Percentiles rank a stretch among this genome's conserved stretches.
phyloP scores from a whole-genome alignment of 2,888 invertebrate species.

The Melipona bicolor region DNA sequence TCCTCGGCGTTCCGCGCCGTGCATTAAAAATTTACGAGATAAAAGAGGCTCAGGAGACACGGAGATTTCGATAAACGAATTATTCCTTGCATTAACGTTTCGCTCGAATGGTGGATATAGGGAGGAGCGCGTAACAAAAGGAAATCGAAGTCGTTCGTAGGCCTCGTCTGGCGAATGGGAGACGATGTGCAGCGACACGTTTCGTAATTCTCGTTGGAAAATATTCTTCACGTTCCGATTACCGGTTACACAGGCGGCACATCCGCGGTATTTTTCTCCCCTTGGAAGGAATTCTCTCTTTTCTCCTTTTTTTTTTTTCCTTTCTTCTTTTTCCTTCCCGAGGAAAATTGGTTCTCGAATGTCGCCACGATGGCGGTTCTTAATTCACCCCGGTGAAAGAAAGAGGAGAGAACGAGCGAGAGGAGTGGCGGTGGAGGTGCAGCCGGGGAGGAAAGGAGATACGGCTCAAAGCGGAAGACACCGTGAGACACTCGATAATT shows the following conservation, averaged over 20 bases:
- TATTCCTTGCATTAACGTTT: background rate
- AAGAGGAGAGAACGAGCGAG: background rate
- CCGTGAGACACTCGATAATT: slow-evolving; percentile 67
- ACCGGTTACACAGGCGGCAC: slow-evolving; percentile 19
- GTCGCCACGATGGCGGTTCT: slow-evolving; percentile 43
- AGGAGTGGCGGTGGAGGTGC: background rate
- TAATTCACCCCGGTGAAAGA: slow-evolving; percentile 43
- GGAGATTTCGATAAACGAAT: slow-evolving; percentile 8
- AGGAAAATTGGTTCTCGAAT: slow-evolving; percentile 61
- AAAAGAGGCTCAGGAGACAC: background rate
- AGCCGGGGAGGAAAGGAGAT: background rate
- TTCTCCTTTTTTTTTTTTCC: background rate
- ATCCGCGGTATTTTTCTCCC: slow-evolving; percentile 32
- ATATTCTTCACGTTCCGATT: slow-evolving; percentile 36
- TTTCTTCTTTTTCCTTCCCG: background rate
- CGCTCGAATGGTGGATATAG: background rate
- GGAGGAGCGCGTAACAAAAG: background rate
- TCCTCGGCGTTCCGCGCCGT: background rate
- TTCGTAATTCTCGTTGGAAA: slow-evolving; percentile 20
- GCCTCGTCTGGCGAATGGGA: slow-evolving; percentile 28
- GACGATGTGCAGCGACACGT: slow-evolving; percentile 48
- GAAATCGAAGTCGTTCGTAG: background rate
- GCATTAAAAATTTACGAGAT: background rate
- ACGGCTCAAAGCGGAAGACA: slow-evolving; percentile 24
- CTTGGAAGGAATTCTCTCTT: background rate